phyloP scores from a whole-genome alignment of 1,140 invertebrate species.

The Papilio xuthus region DNA sequence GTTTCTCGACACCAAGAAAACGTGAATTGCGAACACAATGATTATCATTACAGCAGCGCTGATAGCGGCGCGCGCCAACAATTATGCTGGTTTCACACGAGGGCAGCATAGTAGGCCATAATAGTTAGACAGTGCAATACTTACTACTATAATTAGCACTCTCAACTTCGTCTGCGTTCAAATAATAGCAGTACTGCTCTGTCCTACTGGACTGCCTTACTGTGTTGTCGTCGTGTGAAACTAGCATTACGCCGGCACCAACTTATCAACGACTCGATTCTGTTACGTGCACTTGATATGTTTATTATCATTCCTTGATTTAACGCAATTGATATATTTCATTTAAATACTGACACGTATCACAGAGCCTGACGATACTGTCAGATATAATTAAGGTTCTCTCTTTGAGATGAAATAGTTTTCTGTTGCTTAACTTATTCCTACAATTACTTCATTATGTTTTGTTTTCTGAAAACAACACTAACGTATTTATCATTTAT shows the following conservation, averaged over 20 bases:
- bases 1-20: slow-evolving; percentile 14
- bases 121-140: background rate
- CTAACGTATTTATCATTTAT: no score
- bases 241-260: background rate
- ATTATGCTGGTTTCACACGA: background rate
- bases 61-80: slow-evolving; percentile 13
- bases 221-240: background rate
- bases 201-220: background rate
- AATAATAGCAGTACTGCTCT: no score
- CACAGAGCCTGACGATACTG: background rate
- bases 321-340: slow-evolving; percentile 13
- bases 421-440: no score
- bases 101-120: background rate
- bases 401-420: no score
- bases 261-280: slow-evolving; percentile 22
- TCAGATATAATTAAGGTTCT: background rate
- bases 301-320: slow-evolving; percentile 19
- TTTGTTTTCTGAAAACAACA: no score
- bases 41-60: background rate
- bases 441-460: no score
- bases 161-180: no score
- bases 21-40: slow-evolving; percentile 13
- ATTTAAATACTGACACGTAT: background rate
- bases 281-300: slow-evolving; percentile 29
- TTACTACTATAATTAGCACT: background rate